Conservation (phyloP, 53 echinoderm and acorn worm genomes). For the Paracentrotus lividus region DNA sequence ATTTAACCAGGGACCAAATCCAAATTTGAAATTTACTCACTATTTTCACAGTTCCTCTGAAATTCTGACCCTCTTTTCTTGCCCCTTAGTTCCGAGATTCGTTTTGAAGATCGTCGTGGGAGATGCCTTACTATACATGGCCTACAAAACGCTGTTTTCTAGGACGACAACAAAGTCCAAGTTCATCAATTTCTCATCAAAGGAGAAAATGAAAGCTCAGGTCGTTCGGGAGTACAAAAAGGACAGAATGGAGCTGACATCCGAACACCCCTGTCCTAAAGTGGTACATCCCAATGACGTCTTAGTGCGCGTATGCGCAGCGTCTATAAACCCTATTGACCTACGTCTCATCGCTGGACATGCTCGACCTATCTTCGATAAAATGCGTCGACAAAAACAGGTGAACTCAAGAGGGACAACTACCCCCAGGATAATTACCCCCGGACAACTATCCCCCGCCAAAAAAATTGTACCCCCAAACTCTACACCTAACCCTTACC, state of each 20-base stretch:
- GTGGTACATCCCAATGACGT: slow-evolving; percentile 75
- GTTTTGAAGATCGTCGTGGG: slow-evolving; percentile 73
- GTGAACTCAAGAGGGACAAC: background rate
- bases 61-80: background rate
- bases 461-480: too few species aligned
- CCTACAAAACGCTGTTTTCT: slow-evolving; percentile 32
- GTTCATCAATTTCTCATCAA: slow-evolving; percentile 72
- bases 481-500: too few species aligned
- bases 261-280: slow-evolving; percentile 74
- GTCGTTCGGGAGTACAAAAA: slow-evolving; percentile 63
- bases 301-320: slow-evolving; percentile 85
- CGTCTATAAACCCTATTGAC: slow-evolving; percentile 89
- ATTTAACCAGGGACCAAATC: too few species aligned
- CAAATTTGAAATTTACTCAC: background rate
- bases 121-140: slow-evolving; percentile 73
- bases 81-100: slow-evolving; percentile 50
- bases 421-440: background rate
- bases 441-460: too few species aligned
- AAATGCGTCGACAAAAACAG: slow-evolving; percentile 53
- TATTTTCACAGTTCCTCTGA: background rate
- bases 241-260: slow-evolving; percentile 49
- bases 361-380: slow-evolving; percentile 71
- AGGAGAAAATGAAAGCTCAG: slow-evolving; percentile 75
- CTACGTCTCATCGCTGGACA: slow-evolving; percentile 74
- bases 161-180: background rate